phyloP scores from a whole-genome alignment of 2,797 vertebrate species.

The Ptychobarbus kaznakovi region DNA sequence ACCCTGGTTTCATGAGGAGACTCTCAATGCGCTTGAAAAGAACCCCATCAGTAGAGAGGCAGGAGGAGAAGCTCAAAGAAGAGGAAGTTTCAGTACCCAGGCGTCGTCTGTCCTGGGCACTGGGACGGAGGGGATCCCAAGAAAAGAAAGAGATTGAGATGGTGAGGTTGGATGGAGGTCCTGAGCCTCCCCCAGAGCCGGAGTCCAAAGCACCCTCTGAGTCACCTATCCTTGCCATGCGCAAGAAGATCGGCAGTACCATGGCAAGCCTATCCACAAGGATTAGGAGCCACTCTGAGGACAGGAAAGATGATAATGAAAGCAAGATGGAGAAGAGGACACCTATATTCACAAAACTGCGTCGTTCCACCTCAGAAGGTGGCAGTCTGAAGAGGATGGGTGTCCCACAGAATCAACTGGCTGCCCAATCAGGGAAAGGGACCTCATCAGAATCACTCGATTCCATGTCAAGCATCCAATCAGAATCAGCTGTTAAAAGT shows the following conservation, averaged over 20 bases:
- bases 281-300: conserved; percentile 89
- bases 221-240: conserved; percentile 88
- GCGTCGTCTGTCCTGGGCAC: conserved; percentile 86
- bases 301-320: conserved; percentile 78
- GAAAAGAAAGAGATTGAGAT: conserved; percentile 85
- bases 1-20: conserved; percentile 90
- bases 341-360: conserved; percentile 86
- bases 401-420: conserved; percentile 86
- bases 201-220: conserved; percentile 79
- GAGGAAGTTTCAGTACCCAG: conserved; percentile 74
- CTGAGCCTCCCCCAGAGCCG: conserved; percentile 64
- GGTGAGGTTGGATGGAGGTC: conserved; percentile 71
- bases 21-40: conserved; percentile 87
- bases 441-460: conserved; percentile 91
- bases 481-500: conserved; percentile 79
- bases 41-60: conserved; percentile 85
- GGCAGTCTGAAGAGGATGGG: conserved; percentile 80
- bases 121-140: conserved; percentile 82
- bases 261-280: conserved; percentile 90
- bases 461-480: conserved; percentile 86
- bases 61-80: conserved; percentile 79
- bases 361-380: conserved; percentile 89
- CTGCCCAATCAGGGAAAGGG: conserved; percentile 76
- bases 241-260: conserved; percentile 91
- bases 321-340: conserved; percentile 79